Conservation (phyloP, 2,888 invertebrate genomes). For the Elmis aenea region DNA sequence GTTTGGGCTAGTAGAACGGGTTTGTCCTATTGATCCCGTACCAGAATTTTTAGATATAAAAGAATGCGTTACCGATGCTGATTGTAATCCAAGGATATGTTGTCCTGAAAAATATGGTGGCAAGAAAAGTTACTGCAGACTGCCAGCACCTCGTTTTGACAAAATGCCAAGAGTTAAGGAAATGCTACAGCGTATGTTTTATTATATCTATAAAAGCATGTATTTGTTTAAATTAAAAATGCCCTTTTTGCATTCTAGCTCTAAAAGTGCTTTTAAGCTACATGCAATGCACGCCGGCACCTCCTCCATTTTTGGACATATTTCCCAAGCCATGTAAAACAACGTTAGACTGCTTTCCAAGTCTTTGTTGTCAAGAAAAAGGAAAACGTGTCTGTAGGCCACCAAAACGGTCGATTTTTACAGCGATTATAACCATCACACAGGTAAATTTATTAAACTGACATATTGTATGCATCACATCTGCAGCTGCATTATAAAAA, state of each 20-base stretch:
- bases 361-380: constrained; percentile 73
- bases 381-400: constrained; percentile 68
- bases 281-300: constrained; percentile 66
- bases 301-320: constrained; percentile 63
- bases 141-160: constrained; percentile 62
- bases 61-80: constrained; percentile 61
- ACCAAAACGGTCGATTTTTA: constrained; percentile 64
- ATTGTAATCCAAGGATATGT: constrained; percentile 72
- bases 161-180: constrained; percentile 58
- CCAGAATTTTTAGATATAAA: constrained; percentile 67
- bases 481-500: too few species aligned
- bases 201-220: constrained; percentile 1
- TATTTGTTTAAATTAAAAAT: neutral
- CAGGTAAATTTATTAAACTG: constrained; percentile 46
- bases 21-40: constrained; percentile 63
- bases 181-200: constrained; percentile 57
- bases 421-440: constrained; percentile 59
- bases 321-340: constrained; percentile 68
- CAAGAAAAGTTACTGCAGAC: constrained; percentile 64
- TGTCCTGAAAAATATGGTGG: constrained; percentile 59
- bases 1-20: constrained; percentile 62
- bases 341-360: constrained; percentile 72
- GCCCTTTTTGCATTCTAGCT: constrained; percentile 29
- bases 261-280: constrained; percentile 53
- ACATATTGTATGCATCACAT: neutral